phyloP scores from a whole-genome alignment of 2,113 vertebrate species.

The Platycercus adscitus region DNA sequence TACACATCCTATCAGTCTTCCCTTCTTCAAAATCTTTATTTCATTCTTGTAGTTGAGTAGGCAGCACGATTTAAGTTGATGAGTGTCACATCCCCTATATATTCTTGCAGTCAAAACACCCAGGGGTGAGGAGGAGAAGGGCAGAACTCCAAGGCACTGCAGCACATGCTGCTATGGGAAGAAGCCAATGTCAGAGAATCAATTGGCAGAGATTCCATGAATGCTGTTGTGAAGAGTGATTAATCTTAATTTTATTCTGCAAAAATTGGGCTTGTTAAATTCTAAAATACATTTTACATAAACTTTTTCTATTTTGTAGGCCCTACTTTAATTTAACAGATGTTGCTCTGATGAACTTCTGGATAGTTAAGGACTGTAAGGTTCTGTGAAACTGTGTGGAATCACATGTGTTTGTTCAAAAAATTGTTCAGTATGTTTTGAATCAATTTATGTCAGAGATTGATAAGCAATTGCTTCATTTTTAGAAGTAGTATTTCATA shows the following conservation, averaged over 20 bases:
- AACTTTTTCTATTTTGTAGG: neutral
- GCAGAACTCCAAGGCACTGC: neutral
- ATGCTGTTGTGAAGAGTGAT: neutral
- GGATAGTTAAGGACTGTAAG: neutral
- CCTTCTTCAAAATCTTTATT: neutral
- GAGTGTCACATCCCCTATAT: neutral
- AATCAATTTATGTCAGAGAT: neutral
- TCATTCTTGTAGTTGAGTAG: neutral
- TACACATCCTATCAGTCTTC: neutral
- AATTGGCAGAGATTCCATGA: rapidly evolving
- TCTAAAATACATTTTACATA: neutral
- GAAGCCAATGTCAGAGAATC: neutral
- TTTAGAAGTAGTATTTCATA: neutral
- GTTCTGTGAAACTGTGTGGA: neutral
- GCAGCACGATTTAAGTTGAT: neutral
- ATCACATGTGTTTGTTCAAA: neutral
- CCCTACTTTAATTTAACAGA: neutral
- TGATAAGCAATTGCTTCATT: neutral
- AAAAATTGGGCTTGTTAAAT: neutral
- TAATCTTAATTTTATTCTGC: neutral
- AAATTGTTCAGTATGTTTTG: neutral
- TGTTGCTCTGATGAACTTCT: neutral
- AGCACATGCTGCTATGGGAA: neutral
- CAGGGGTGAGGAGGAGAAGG: neutral
- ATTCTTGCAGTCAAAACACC: neutral